A percentile compares a stretch with the other conserved stretches of the same genome.
Conservation (phyloP, 2,797 vertebrate genomes). For the Enteromius radiatus region DNA sequence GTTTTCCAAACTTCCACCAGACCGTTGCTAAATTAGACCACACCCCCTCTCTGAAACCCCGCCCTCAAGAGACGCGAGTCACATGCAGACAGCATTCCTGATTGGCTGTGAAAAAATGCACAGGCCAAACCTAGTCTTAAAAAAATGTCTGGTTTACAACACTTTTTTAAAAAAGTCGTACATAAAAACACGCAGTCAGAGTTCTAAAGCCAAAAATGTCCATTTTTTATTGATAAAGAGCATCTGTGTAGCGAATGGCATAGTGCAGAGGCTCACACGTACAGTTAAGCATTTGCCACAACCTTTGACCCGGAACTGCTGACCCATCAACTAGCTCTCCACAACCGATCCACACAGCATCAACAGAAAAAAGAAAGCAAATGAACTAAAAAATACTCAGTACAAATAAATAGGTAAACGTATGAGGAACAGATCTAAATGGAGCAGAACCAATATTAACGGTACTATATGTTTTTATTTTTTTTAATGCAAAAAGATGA, state of each 20-base stretch:
- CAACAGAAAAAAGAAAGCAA: slow-evolving; percentile 34
- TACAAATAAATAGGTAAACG: slow-evolving; percentile 51
- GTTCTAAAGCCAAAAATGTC: slow-evolving; percentile 58
- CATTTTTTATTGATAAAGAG: slow-evolving; percentile 62
- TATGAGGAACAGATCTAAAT: slow-evolving; percentile 45
- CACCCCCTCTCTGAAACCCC: neutral
- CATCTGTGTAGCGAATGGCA: slow-evolving; percentile 56
- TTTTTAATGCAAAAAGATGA: neutral
- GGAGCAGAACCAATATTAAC: slow-evolving; percentile 8
- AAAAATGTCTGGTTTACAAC: neutral
- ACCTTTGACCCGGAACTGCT: slow-evolving; percentile 55
- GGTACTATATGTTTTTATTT: neutral
- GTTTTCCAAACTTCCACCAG: neutral
- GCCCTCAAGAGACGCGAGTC: neutral
- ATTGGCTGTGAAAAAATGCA: slow-evolving; percentile 16
- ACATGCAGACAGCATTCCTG: neutral
- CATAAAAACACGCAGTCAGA: slow-evolving; percentile 49
- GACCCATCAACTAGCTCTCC: slow-evolving; percentile 42
- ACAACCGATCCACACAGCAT: slow-evolving; percentile 41
- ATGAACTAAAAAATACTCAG: slow-evolving; percentile 40
- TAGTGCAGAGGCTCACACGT: slow-evolving; percentile 57
- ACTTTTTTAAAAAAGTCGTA: neutral
- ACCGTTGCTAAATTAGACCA: neutral
- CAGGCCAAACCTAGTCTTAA: neutral
- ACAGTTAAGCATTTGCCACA: slow-evolving; percentile 58